Evolutionary conservation across 2,797 vertebrate genomes (phyloP), one percentile per base, ranked within the genome.

Genomic region (Selene dorsalis): DNA sequence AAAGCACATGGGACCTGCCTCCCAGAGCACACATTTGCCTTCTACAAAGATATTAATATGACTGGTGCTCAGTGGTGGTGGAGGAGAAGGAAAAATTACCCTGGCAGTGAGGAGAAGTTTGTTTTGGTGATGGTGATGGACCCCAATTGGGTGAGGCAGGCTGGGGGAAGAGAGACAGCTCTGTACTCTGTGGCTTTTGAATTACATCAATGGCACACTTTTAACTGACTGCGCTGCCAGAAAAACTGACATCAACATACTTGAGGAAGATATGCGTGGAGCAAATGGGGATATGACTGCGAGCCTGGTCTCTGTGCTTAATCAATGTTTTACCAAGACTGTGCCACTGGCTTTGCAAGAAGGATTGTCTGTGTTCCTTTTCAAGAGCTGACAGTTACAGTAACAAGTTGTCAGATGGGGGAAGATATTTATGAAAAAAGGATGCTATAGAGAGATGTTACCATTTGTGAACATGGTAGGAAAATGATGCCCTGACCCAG

Each of bases 21-120:
- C 89, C 90, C 80, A 87, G 75, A 88, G 90, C 64, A 90, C 75
- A 80, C 81, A 84, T 78, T 92, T 85, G 83, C 83, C 82, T 87
- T 90, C 69, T 77, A 88, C 90, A 87, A 89, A 91, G 80, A 91
- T 89, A 92, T 91, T 89, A 90, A 87, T 87, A 84, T 68, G 74
- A 88, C 75, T 81, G 53, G 72, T 76, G 72, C 84, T 84, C 73
- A 77, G 79, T 22, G 38, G 80, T 75, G 82, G 80, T 76, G 82
- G 81, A 75, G 71, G 77, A 70, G 75, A 56, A 61, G 63, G 14
- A 83, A 73, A 87, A 85, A 89, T 76, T 77, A 80, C 80, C 79
- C 85, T 76, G 80, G 85, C 79, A 87, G 75, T n/a, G 78, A 83
- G 47, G 62, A 77, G 63, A 86, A 76, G 81, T 86, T 88, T 91